Percentiles rank a stretch among this genome's conserved stretches.
phyloP scores from a whole-genome alignment of 1,140 invertebrate species.

The Tyrophagus putrescentiae region DNA sequence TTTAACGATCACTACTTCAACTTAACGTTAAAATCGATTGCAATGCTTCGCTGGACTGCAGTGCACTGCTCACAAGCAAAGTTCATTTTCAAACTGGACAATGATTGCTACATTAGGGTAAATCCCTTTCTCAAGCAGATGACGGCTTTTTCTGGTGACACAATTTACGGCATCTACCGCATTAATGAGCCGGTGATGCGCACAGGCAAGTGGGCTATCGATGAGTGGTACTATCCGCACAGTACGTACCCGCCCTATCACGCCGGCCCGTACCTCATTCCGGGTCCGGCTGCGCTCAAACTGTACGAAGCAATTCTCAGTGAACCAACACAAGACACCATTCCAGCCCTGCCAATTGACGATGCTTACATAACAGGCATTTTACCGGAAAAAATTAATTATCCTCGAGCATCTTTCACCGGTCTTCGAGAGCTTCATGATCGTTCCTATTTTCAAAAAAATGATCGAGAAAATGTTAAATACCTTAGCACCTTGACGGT shows the following conservation, averaged over 20 bases:
- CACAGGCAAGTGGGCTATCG: slow-evolving; percentile 67
- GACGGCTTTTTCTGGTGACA: slow-evolving; percentile 20
- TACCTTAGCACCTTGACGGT: too few species aligned
- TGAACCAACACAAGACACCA: slow-evolving; percentile 36
- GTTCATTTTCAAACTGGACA: slow-evolving; percentile 65
- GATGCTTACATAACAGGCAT: slow-evolving; percentile 81
- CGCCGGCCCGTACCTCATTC: slow-evolving; percentile 57
- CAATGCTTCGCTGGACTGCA: not conserved
- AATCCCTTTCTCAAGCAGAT: slow-evolving; percentile 22
- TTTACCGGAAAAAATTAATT: slow-evolving; percentile 45
- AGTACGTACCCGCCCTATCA: slow-evolving; percentile 62
- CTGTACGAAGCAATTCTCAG: slow-evolving; percentile 45
- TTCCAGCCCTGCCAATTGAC: slow-evolving; percentile 63
- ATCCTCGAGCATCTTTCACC: not conserved
- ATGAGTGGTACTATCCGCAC: slow-evolving; percentile 50
- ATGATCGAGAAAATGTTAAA: too few species aligned
- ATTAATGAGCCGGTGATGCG: slow-evolving; percentile 60
- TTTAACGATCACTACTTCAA: slow-evolving; percentile 23
- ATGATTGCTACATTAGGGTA: slow-evolving; percentile 67
- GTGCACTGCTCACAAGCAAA: slow-evolving; percentile 33
- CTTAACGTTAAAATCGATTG: slow-evolving; percentile 1
- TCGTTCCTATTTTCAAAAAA: too few species aligned
- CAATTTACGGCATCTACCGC: slow-evolving; percentile 61
- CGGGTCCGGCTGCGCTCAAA: not conserved
- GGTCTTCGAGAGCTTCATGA: too few species aligned